Evolutionary conservation across 2,797 vertebrate genomes (phyloP).

Genomic region (Sebastes oblongus): DNA sequence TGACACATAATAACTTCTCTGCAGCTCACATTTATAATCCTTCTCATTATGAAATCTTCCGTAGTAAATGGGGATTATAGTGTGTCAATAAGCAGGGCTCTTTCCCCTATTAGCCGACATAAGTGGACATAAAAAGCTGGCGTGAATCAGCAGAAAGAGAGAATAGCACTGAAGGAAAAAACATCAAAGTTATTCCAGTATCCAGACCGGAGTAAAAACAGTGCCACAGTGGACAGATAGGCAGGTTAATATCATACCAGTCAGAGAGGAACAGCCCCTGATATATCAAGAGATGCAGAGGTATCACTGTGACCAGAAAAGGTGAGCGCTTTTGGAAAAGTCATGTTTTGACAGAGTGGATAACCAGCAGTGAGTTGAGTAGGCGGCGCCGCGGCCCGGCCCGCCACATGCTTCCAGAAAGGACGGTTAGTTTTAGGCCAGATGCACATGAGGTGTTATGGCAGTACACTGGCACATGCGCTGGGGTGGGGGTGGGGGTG

Average conservation of each 20-base stretch:
- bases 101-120: background rate
- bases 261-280: constrained; percentile 47
- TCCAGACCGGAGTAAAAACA: constrained; percentile 37
- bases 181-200: constrained; percentile 37
- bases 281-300: constrained; percentile 38
- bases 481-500: constrained; percentile 17
- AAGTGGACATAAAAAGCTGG: constrained; percentile 39
- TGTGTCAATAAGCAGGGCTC: background rate
- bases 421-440: constrained; percentile 81
- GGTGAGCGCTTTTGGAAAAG: constrained; percentile 22
- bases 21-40: background rate
- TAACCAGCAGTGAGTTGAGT: constrained; percentile 63
- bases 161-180: constrained; percentile 34
- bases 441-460: constrained; percentile 74
- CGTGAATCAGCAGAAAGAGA: constrained; percentile 38
- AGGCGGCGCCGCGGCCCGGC: constrained; percentile 20
- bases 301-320: constrained; percentile 53
- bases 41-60: constrained; percentile 1
- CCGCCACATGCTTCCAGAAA: constrained; percentile 75
- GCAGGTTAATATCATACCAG: constrained; percentile 60
- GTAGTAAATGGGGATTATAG: background rate
- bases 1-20: background rate
- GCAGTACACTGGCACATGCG: constrained; percentile 81
- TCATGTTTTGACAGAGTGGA: constrained; percentile 40
- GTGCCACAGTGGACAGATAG: constrained; percentile 47